Evolutionary conservation across 2,113 vertebrate genomes (phyloP).

Genomic region (Stigmatopora nigra): DNA sequence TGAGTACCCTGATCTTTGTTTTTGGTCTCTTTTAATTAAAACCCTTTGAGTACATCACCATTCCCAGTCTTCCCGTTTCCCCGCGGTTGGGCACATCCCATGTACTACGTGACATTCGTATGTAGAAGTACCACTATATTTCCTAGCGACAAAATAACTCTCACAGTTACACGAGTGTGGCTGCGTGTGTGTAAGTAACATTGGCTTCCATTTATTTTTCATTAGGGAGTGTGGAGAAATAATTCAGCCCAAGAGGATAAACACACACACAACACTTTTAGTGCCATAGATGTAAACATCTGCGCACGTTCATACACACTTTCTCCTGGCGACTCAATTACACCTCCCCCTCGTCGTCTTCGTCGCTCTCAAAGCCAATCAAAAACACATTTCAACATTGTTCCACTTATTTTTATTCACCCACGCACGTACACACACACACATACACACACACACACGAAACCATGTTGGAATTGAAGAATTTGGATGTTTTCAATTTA

Average conservation of each 20-base stretch:
- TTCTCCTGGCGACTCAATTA: constrained; percentile 50
- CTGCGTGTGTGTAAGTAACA: constrained; percentile 3
- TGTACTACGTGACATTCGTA: too few species aligned
- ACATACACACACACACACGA: constrained; percentile 12
- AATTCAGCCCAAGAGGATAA: constrained; percentile 7
- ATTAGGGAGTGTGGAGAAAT: constrained; percentile 16
- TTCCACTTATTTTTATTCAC: constrained; percentile 53
- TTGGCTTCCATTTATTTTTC: constrained; percentile 29
- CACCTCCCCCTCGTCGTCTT: constrained; percentile 5
- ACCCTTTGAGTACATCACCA: too few species aligned
- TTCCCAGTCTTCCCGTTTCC: too few species aligned
- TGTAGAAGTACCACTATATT: neutral
- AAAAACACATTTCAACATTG: constrained; percentile 54
- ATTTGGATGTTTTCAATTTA: too few species aligned
- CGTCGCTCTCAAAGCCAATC: constrained; percentile 44
- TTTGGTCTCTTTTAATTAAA: too few species aligned
- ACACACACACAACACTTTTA: constrained; percentile 1
- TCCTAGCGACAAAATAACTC: neutral
- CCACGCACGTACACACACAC: constrained; percentile 9
- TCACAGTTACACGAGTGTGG: neutral
- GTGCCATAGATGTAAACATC: constrained; percentile 6
- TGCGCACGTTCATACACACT: constrained; percentile 2
- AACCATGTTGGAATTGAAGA: too few species aligned
- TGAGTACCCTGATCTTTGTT: too few species aligned
- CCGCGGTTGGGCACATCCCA: too few species aligned